Percentiles rank a stretch among this genome's conserved stretches.
Evolutionary conservation across 2,113 vertebrate species (phyloP).

Genomic region (Toxostoma redivivum): DNA sequence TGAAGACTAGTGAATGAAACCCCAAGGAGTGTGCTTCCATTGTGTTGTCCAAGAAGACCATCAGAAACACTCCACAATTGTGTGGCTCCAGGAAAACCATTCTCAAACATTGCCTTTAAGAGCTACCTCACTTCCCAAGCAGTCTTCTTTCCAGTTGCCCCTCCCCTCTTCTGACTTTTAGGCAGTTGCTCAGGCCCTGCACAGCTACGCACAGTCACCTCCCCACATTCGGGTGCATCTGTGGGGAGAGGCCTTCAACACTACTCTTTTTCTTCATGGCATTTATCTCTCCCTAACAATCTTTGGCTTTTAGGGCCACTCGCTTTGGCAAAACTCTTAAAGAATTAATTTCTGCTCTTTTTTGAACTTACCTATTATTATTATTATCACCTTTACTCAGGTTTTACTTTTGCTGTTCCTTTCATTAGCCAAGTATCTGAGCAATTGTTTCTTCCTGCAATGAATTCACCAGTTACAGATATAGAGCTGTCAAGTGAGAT

Average conservation of each 20-base stretch:
- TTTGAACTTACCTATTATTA: background rate
- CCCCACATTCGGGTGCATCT: rapidly evolving
- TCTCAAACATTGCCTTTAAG: background rate
- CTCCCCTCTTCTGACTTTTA: background rate
- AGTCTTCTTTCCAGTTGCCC: background rate
- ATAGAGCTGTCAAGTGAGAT: rapidly evolving
- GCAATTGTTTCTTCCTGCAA: background rate
- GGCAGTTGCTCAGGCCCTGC: rapidly evolving
- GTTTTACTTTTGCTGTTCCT: background rate
- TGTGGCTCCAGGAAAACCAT: background rate
- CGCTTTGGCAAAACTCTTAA: background rate
- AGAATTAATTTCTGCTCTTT: background rate
- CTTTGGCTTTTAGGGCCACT: background rate
- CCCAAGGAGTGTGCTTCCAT: background rate
- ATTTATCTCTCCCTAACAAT: rapidly evolving
- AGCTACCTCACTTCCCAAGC: background rate
- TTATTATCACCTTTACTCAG: background rate
- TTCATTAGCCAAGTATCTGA: background rate
- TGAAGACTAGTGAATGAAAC: background rate
- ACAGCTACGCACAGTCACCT: rapidly evolving
- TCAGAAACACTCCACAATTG: background rate
- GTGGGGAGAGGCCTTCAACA: background rate
- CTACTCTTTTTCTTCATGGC: background rate
- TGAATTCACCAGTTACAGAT: rapidly evolving
- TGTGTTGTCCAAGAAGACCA: background rate